phyloP scores from a whole-genome alignment of 2,888 invertebrate species.

The Ernsta delagoae region DNA sequence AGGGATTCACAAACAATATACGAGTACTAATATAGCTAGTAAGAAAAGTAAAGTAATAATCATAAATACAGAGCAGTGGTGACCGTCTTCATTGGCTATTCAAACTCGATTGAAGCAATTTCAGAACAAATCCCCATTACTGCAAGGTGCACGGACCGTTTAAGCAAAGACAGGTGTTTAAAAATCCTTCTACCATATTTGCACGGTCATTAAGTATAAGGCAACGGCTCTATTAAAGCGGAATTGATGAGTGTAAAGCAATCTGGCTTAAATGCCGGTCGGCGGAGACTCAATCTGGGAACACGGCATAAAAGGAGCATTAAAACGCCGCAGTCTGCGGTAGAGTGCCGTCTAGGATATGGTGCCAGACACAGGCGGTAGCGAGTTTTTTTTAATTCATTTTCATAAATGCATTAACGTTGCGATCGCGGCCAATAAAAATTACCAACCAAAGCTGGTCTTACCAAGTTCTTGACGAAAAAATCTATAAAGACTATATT shows the following conservation, averaged over 20 bases:
- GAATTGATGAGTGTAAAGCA: constrained; percentile 73
- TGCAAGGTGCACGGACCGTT: constrained; percentile 14
- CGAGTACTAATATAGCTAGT: not conserved
- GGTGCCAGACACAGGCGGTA: constrained; percentile 7
- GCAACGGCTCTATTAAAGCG: constrained; percentile 70
- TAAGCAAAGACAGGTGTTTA: constrained; percentile 36
- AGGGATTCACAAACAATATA: too few species aligned
- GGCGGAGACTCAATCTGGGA: constrained; percentile 70
- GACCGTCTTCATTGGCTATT: not conserved
- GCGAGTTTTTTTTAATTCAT: too few species aligned
- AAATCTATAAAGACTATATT: too few species aligned
- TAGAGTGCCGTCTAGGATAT: constrained; percentile 40
- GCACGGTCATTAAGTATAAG: constrained; percentile 74
- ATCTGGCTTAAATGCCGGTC: constrained; percentile 64
- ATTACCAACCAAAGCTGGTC: too few species aligned
- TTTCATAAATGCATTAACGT: too few species aligned
- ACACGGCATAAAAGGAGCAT: constrained; percentile 72
- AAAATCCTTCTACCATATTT: constrained; percentile 55
- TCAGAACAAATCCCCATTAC: constrained; percentile 7
- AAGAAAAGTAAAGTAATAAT: not conserved
- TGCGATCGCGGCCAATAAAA: too few species aligned
- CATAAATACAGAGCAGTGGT: not conserved
- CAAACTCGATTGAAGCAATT: constrained; percentile 8
- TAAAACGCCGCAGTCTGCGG: constrained; percentile 62
- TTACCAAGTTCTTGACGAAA: too few species aligned